Base-by-base conservation (phyloP, 2,888 invertebrate species). In the Oeneis ivallda region DNA sequence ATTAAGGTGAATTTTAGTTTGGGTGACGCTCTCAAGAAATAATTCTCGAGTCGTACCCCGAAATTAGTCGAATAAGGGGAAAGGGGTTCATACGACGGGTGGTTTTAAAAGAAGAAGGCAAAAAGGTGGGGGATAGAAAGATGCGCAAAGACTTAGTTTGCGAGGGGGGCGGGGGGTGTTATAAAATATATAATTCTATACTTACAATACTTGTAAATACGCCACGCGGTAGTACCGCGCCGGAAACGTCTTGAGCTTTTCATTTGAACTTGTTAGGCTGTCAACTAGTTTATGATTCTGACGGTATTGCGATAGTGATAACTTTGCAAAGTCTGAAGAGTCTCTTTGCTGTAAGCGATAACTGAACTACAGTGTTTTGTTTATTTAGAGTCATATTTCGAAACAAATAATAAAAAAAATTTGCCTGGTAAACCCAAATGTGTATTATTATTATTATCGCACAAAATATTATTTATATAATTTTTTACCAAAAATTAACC, bases 121-220 rank as follows among this genome's bases (percentile, higher is more conserved):
- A 92, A 92, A 92, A 91, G 89, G 91, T 87, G 91, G 91, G 85
- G 85, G 90, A 89, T 89, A 90, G 91, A 92, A 92, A 92, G 91
- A 91, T 91, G 91, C 92, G 92, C 91, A 91, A 90, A 91, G 91
- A 91, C 91, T 91, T 91, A 91, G 91, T 91, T 91, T 86, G 89
- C 87, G 87, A 82, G 88, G 87, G 87, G 72, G 67, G 75, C 73
- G 76, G 74, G 79, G 80, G 88, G 89, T 83, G 90, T 91, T 92
- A 91, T 91, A 91, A 92, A 92, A 92, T 92, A 91, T 92, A 92
- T 92, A 92, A 92, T 92, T 92, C 91, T 92, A 92, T 91, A 91
- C 92, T 92, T 91, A 92, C 92, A 92, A 92, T 92, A 92, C 92
- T 92, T 92, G 92, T 92, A 92, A 92, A 92, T 92, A 92, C 91